phyloP scores from a whole-genome alignment of 1,140 invertebrate genomes.

The Ceratina japonica region DNA sequence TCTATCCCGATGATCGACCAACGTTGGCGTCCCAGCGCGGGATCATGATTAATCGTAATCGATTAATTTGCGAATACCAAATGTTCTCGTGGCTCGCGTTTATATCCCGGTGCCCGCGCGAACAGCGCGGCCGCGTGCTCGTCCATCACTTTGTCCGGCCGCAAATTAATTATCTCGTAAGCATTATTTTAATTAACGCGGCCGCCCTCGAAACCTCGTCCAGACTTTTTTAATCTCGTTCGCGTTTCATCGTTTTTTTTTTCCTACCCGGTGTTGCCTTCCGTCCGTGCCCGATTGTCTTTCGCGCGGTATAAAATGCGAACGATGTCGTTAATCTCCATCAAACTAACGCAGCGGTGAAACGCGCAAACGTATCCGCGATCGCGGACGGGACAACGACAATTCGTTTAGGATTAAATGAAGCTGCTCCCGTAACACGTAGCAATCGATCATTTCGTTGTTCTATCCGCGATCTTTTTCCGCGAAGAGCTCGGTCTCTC shows the following conservation, averaged over 20 bases:
- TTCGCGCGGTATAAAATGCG: not conserved
- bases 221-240: not conserved
- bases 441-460: too few species aligned
- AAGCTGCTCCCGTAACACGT: too few species aligned
- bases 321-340: not conserved
- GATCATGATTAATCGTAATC: slow-evolving; percentile 59
- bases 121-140: slow-evolving; percentile 45
- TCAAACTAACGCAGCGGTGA: not conserved
- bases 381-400: too few species aligned
- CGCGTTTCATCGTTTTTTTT: not conserved
- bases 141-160: slow-evolving; percentile 62
- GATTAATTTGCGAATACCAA: slow-evolving; percentile 61
- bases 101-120: slow-evolving; percentile 41
- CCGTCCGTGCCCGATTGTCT: not conserved
- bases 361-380: too few species aligned
- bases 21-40: not conserved
- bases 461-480: too few species aligned
- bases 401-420: too few species aligned
- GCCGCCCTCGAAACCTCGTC: slow-evolving; percentile 20
- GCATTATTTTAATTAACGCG: slow-evolving; percentile 66
- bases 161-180: slow-evolving; percentile 67
- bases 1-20: not conserved
- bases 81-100: slow-evolving; percentile 47
- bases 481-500: not conserved
- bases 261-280: too few species aligned